A percentile compares a stretch with the other conserved stretches of the same genome.
Evolutionary conservation across 1,140 invertebrate genomes (phyloP).

Genomic region (Hylyphantes graminicola): DNA sequence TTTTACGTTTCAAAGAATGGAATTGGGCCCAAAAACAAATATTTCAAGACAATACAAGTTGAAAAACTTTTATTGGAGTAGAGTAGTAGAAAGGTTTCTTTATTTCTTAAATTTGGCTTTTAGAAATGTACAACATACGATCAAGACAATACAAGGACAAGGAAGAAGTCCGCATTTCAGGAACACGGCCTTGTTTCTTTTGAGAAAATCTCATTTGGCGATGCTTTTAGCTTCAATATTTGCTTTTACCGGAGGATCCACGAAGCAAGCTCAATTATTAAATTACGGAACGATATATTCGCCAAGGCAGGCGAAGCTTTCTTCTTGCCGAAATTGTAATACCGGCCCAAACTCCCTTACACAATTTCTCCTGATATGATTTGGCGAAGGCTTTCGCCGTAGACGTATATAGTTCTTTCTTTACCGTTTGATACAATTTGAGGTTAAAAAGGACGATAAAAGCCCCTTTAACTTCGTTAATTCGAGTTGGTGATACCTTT

Average conservation of each 20-base stretch:
- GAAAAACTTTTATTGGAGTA: no score
- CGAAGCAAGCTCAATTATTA: constrained; percentile 38
- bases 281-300: constrained; percentile 32
- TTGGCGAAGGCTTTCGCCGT: constrained; percentile 32
- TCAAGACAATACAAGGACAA: no score
- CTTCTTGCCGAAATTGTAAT: constrained; percentile 1
- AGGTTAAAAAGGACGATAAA: no score
- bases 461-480: no score
- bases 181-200: no score
- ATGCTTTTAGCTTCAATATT: constrained; percentile 20
- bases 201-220: constrained; percentile 13
- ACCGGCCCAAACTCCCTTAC: constrained; percentile 17
- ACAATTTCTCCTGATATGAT: constrained; percentile 53
- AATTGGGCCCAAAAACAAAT: no score
- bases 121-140: background rate
- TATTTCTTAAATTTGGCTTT: constrained; percentile 2
- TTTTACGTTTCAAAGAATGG: no score
- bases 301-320: background rate
- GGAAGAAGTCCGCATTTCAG: no score
- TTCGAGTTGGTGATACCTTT: no score
- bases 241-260: constrained; percentile 2
- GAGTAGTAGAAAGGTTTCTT: background rate
- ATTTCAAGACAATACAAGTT: no score
- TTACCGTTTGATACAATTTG: no score
- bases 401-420: background rate